Conservation (phyloP, 2,888 invertebrate genomes). For the Bhutanitis thaidina region DNA sequence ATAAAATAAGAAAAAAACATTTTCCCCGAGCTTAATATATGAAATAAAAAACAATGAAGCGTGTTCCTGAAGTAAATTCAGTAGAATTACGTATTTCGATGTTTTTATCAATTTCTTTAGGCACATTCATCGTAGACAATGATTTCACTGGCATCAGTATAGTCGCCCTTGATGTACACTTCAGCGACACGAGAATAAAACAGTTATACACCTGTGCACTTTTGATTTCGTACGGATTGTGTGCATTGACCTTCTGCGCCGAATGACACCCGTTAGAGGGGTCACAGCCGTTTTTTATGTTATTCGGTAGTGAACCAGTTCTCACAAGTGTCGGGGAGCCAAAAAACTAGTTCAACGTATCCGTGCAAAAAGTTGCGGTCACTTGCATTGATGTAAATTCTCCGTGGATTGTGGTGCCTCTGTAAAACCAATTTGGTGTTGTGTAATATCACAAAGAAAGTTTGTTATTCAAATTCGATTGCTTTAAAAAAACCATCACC, state of each 20-base stretch:
- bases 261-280: constrained; percentile 42
- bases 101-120: no score
- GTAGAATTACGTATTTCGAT: no score
- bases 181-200: background rate
- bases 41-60: no score
- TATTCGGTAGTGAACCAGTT: constrained; percentile 42
- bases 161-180: background rate
- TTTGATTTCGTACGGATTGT: constrained; percentile 52
- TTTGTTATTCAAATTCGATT: no score
- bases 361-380: constrained; percentile 38
- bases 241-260: constrained; percentile 36
- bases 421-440: no score
- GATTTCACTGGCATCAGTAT: background rate
- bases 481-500: no score
- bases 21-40: no score
- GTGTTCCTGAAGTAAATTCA: no score
- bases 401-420: no score
- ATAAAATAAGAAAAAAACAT: no score
- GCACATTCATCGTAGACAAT: constrained; percentile 3
- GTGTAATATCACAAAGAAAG: no score
- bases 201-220: constrained; percentile 43
- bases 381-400: constrained; percentile 21
- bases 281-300: constrained; percentile 40
- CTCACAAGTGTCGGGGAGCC: constrained; percentile 45
- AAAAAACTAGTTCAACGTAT: constrained; percentile 47